Conservation (phyloP, 2,888 invertebrate genomes). For the Proisotoma minuta region DNA sequence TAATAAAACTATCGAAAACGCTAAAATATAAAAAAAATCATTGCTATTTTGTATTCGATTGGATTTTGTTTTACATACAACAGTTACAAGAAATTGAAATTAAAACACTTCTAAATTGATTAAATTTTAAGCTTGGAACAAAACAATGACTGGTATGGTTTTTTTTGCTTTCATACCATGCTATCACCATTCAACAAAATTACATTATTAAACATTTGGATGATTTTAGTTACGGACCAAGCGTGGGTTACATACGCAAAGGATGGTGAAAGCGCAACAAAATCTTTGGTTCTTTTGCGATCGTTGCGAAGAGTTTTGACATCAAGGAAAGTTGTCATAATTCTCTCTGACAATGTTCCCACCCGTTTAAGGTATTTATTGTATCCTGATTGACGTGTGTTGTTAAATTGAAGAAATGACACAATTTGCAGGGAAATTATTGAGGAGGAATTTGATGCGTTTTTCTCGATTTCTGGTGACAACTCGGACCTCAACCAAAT, state of each 20-base stretch:
- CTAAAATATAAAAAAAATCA: too few species aligned
- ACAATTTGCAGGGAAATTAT: slow-evolving; percentile 15
- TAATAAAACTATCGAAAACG: too few species aligned
- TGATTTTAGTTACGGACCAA: slow-evolving; percentile 18
- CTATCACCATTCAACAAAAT: too few species aligned
- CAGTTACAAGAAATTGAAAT: too few species aligned
- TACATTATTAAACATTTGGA: too few species aligned
- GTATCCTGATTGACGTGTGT: neutral
- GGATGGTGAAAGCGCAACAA: slow-evolving; percentile 18
- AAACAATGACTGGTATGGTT: too few species aligned
- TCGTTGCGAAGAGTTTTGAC: slow-evolving; percentile 22
- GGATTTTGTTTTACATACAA: too few species aligned
- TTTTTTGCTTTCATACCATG: too few species aligned
- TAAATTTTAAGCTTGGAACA: too few species aligned
- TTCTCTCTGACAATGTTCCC: slow-evolving; percentile 17
- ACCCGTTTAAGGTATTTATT: slow-evolving; percentile 23
- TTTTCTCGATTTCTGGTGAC: slow-evolving; percentile 12
- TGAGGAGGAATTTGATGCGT: slow-evolving; percentile 16
- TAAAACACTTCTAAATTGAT: too few species aligned
- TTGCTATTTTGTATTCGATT: too few species aligned
- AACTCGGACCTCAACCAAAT: slow-evolving; percentile 16
- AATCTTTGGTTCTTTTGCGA: slow-evolving; percentile 22
- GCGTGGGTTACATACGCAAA: slow-evolving; percentile 30
- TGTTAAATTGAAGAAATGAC: neutral
- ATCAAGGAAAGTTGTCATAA: slow-evolving; percentile 20